These are phyloP conservation scores for Prochilodus magdalenae DNA, from an alignment of 2,113 vertebrate genomes.

Conservation along the genomic window DNA sequence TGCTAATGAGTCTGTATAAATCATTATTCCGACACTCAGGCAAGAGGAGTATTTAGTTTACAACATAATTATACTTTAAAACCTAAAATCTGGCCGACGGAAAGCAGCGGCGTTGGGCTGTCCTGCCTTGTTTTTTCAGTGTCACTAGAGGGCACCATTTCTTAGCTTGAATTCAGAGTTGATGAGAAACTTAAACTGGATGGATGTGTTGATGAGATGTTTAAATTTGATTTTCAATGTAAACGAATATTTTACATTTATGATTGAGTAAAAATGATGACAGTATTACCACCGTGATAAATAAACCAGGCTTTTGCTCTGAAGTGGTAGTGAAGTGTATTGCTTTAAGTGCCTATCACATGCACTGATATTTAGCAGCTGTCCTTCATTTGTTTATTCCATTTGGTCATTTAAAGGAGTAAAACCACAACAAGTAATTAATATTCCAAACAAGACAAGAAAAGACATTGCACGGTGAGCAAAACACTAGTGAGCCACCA, in stretches of 20 bases:
- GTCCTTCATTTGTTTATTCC: too few species aligned
- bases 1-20: background rate
- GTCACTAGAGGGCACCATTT: background rate
- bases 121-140: background rate
- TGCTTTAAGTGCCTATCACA: too few species aligned
- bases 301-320: background rate
- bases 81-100: background rate
- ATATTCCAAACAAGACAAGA: too few species aligned
- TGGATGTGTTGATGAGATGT: background rate
- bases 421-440: too few species aligned
- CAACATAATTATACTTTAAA: background rate
- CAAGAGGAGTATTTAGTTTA: background rate
- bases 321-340: background rate
- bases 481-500: too few species aligned
- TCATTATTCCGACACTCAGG: background rate
- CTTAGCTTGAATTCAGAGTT: background rate
- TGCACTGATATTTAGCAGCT: too few species aligned
- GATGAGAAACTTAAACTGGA: background rate
- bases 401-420: too few species aligned
- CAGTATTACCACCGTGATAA: background rate
- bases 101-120: too few species aligned
- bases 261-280: background rate
- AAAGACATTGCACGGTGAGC: too few species aligned
- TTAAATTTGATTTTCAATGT: background rate
- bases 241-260: background rate